Percentiles rank a stretch among this genome's conserved stretches.
These are phyloP conservation scores for Nebria salina DNA, from an alignment of 2,888 invertebrate genomes.

Conservation along the genomic window DNA sequence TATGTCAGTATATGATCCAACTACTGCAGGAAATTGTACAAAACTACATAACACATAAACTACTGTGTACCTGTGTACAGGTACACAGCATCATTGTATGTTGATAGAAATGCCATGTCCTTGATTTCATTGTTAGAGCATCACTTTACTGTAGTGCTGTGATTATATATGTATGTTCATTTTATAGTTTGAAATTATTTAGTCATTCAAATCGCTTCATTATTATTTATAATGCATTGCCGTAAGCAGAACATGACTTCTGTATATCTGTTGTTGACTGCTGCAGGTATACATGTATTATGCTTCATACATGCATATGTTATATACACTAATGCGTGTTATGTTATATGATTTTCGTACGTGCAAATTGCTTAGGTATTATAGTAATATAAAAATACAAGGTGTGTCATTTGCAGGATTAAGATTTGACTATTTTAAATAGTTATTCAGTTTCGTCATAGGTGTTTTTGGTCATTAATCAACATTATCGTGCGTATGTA, in stretches of 20 bases:
- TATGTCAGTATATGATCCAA: neutral
- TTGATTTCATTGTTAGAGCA: neutral
- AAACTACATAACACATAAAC: neutral
- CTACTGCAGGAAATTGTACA: neutral
- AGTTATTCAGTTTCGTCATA: no score
- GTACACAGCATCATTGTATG: neutral
- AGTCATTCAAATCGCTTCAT: neutral
- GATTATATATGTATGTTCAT: neutral
- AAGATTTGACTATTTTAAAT: no score
- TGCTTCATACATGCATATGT: no score
- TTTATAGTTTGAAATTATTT: neutral
- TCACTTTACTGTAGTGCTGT: neutral
- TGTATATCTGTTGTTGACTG: neutral
- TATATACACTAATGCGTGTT: no score
- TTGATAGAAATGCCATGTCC: conserved; percentile 1
- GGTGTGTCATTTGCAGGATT: no score
- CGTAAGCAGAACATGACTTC: neutral
- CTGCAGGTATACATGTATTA: neutral
- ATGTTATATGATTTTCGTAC: no score
- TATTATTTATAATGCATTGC: neutral
- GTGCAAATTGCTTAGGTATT: no score
- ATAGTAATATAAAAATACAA: no score
- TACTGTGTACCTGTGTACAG: neutral
- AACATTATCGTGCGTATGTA: no score
- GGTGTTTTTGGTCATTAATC: no score